Evolutionary conservation across 2,113 vertebrate genomes (phyloP).

Genomic region (Asarcornis scutulata): DNA sequence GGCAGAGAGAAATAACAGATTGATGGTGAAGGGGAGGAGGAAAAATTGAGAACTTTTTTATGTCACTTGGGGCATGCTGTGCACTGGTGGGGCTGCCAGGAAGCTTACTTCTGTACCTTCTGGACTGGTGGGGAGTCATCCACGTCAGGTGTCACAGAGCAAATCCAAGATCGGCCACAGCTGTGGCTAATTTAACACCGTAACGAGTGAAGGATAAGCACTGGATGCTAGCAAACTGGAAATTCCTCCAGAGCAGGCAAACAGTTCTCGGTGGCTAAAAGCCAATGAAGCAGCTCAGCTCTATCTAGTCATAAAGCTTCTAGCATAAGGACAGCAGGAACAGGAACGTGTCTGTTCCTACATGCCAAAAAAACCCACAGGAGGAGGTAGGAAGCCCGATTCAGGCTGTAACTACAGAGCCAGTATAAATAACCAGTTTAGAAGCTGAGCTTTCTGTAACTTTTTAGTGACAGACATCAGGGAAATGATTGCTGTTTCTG

Average conservation of each 20-base stretch:
- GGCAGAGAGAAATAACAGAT: conserved; percentile 34
- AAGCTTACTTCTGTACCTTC: neutral
- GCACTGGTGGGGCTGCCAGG: neutral
- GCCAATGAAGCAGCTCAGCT: neutral
- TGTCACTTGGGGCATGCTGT: neutral
- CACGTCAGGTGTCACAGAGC: neutral
- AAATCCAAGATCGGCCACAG: neutral
- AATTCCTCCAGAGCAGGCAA: neutral
- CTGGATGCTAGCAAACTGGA: neutral
- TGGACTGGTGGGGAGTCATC: neutral
- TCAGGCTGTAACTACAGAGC: neutral
- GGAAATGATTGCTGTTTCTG: neutral
- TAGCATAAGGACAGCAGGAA: neutral
- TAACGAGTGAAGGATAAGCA: neutral
- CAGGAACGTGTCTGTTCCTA: neutral
- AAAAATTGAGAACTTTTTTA: neutral
- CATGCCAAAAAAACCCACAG: neutral
- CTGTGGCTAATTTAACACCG: neutral
- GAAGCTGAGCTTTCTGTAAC: neutral
- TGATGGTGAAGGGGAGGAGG: neutral
- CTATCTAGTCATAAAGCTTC: neutral
- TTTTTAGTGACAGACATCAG: neutral
- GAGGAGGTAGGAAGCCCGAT: neutral
- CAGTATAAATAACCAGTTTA: neutral
- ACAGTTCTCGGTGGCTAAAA: neutral